Evolutionary conservation across 35 echinoderm and acorn worm genomes (phyloP).

Genomic region (Stichopus chloronotus): DNA sequence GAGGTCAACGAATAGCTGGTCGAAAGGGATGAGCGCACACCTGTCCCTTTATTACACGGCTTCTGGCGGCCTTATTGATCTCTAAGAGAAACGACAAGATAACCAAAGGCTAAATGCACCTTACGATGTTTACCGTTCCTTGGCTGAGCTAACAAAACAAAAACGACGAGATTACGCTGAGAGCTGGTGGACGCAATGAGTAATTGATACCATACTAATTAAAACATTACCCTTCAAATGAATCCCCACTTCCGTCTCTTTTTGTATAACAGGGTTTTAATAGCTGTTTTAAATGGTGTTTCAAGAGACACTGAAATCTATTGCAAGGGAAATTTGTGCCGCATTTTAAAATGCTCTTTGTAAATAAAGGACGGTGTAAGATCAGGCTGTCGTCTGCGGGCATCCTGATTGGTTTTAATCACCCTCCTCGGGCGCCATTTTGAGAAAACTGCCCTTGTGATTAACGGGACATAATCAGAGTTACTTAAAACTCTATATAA

Average conservation of each 20-base stretch:
- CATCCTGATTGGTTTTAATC: not conserved
- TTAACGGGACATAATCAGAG: too few relatives aligned
- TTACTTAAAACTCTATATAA: too few relatives aligned
- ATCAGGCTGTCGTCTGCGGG: not conserved
- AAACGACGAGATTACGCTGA: not conserved
- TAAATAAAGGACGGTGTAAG: not conserved
- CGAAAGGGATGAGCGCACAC: not conserved
- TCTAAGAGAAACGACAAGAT: slow-evolving; percentile 16
- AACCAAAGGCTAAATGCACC: slow-evolving; percentile 37
- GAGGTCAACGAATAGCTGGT: not conserved
- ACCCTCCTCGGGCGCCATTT: not conserved
- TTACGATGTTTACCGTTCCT: slow-evolving; percentile 40
- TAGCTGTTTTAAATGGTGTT: not conserved
- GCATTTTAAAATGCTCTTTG: not conserved
- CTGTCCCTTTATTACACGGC: slow-evolving; percentile 16
- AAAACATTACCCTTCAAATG: not conserved
- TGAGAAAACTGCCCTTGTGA: not conserved
- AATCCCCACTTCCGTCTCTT: not conserved
- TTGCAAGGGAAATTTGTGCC: not conserved
- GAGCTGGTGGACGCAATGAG: not conserved
- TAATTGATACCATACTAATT: slow-evolving; percentile 44
- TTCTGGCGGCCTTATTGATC: slow-evolving; percentile 36
- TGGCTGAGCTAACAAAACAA: slow-evolving; percentile 54
- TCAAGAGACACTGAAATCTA: not conserved
- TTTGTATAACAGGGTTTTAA: not conserved